Evolutionary conservation across 2,113 vertebrate species (phyloP).

Genomic region (Salvelinus sp.): DNA sequence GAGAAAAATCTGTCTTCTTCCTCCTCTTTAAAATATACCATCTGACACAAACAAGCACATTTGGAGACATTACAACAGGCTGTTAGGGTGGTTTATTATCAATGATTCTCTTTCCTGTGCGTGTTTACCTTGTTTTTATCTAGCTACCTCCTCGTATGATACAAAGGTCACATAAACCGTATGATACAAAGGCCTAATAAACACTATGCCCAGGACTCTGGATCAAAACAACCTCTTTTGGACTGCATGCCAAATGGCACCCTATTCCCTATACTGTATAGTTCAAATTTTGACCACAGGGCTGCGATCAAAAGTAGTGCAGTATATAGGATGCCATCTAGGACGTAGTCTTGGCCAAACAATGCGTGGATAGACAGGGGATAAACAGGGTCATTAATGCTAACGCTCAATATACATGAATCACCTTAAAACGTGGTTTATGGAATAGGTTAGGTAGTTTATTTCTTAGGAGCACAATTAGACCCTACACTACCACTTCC

Average conservation of each 20-base stretch:
- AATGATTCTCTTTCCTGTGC: not conserved
- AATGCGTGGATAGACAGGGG: not conserved
- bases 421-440: not conserved
- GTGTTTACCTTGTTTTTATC: slow-evolving; percentile 39
- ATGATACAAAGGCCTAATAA: slow-evolving; percentile 47
- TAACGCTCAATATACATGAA: slow-evolving; percentile 19
- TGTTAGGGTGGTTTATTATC: slow-evolving; percentile 29
- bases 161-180: slow-evolving; percentile 40
- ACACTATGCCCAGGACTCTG: slow-evolving; percentile 10
- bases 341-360: slow-evolving; percentile 45
- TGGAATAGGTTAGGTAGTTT: too few species aligned
- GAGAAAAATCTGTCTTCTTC: not conserved
- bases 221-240: slow-evolving; percentile 17
- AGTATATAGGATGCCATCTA: too few species aligned
- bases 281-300: too few species aligned
- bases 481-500: too few species aligned
- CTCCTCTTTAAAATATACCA: slow-evolving; percentile 20
- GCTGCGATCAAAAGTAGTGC: too few species aligned
- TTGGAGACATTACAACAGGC: slow-evolving; percentile 33
- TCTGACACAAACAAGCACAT: slow-evolving; percentile 37
- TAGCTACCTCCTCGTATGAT: slow-evolving; percentile 9
- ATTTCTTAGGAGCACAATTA: too few species aligned
- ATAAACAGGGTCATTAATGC: slow-evolving; percentile 54
- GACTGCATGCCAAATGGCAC: not conserved
- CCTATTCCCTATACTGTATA: too few species aligned